These are phyloP conservation scores for Sander vitreus DNA, from an alignment of 2,113 vertebrate genomes.

Conservation along the genomic window DNA sequence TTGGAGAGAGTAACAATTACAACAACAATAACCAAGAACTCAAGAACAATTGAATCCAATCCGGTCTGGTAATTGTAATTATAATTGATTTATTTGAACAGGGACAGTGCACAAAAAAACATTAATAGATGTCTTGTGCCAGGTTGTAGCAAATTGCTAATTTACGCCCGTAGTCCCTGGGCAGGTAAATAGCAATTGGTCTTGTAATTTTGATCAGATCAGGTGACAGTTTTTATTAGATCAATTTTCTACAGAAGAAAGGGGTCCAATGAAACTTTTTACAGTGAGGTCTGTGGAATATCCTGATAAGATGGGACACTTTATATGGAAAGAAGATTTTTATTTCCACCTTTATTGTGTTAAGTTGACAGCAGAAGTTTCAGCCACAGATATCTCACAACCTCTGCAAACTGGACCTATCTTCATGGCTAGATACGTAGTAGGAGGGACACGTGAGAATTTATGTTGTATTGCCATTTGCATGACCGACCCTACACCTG, in stretches of 20 bases:
- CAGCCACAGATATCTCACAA: not conserved
- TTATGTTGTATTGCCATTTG: not conserved
- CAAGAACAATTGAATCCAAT: not conserved
- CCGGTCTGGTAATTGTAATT: not conserved
- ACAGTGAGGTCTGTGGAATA: not conserved
- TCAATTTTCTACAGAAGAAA: not conserved
- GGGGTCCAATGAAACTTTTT: not conserved
- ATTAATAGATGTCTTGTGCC: too few species aligned
- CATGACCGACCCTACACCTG: not conserved
- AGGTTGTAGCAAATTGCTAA: too few species aligned
- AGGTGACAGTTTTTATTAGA: not conserved
- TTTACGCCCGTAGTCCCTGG: too few species aligned
- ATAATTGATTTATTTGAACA: too few species aligned
- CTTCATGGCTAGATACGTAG: not conserved
- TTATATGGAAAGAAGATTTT: not conserved
- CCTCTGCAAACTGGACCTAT: not conserved
- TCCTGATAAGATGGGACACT: not conserved
- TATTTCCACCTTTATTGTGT: not conserved
- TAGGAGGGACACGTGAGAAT: not conserved
- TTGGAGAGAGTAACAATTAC: conserved; percentile 6
- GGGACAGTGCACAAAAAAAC: too few species aligned
- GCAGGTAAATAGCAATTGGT: not conserved
- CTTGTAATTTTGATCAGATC: not conserved
- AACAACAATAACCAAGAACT: too few species aligned
- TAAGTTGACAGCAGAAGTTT: not conserved